phyloP scores from a whole-genome alignment of 2,888 invertebrate species.

The Pardosa pseudoannulata region DNA sequence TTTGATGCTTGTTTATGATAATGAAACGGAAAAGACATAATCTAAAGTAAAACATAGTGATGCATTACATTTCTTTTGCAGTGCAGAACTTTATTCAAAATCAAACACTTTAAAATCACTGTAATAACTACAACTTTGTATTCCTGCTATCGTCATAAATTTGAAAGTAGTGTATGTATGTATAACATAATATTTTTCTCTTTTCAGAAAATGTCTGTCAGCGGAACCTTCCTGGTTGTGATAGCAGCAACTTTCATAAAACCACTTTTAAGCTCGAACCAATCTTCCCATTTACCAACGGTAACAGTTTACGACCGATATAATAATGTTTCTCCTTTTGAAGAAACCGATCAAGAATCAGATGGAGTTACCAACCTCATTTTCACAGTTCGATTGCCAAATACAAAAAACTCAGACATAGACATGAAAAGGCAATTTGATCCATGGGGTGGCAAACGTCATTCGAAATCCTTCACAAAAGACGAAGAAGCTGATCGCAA shows the following conservation, averaged over 20 bases:
- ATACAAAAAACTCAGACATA: neutral
- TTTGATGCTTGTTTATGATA: too few species aligned
- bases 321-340: neutral
- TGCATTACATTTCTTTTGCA: too few species aligned
- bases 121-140: too few species aligned
- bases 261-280: neutral
- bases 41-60: too few species aligned
- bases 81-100: too few species aligned
- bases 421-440: slow-evolving; percentile 30
- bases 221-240: slow-evolving; percentile 12
- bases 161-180: too few species aligned
- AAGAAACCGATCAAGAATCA: neutral
- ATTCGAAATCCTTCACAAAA: neutral
- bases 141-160: too few species aligned
- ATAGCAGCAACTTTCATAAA: slow-evolving; percentile 17
- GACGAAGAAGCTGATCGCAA: neutral
- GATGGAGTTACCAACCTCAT: neutral
- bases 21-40: too few species aligned
- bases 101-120: too few species aligned
- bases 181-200: neutral
- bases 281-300: neutral
- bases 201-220: slow-evolving; percentile 41
- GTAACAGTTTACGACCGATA: neutral
- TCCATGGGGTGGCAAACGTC: slow-evolving; percentile 47
- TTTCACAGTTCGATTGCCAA: neutral